Base-by-base conservation (phyloP, 2,888 invertebrate species). In the Papilio protenor region DNA sequence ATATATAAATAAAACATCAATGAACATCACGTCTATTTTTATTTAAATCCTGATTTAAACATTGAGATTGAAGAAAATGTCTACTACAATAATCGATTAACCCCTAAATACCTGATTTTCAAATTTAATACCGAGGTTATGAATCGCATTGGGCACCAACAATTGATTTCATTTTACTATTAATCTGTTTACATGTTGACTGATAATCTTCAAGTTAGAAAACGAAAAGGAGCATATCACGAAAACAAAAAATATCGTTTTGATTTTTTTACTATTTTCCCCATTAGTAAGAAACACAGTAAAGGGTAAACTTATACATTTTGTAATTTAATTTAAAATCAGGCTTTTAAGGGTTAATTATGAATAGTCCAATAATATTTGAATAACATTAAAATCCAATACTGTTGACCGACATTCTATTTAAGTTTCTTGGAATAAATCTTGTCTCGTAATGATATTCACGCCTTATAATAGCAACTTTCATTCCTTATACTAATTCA, bases 1-100 rank as follows among this genome's bases (percentile, higher is more conserved):
- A n/a, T 66, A 45, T 21, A 45, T 21, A 77, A 77, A 77, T 77
- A 33, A 75, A 59, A 75, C 59, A 75, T 49, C 52, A 61, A 71
- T 71, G 52, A 47, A 61, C 74, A 75, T 75, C 74, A 75, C 52
- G 18, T 73, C 73, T 69, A 77, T 52, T 18, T 77, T 77, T 75
- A 77, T 75, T 77, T 52, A 52, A 75, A 49, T 70, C 47, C 69
- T 21, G 59, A 70, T 16, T 69, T 59, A 59, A 61, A 71, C 57
- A 71, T 47, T 45, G 27, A 74, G 16, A 57, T 75, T 70, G 57
- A 27, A 76, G 57, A 45, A 70, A 70, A 27, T 70, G 55, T 33
- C 40, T 40, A 52, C 49, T 64, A 64, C 52, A 69, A 45, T 69
- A 66, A 66, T 33, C 5, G 27, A 23, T 23, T 59, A 59, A 40